These are phyloP conservation scores for Capitulum mitella DNA, from an alignment of 2,888 invertebrate genomes.

Conservation along the genomic window DNA sequence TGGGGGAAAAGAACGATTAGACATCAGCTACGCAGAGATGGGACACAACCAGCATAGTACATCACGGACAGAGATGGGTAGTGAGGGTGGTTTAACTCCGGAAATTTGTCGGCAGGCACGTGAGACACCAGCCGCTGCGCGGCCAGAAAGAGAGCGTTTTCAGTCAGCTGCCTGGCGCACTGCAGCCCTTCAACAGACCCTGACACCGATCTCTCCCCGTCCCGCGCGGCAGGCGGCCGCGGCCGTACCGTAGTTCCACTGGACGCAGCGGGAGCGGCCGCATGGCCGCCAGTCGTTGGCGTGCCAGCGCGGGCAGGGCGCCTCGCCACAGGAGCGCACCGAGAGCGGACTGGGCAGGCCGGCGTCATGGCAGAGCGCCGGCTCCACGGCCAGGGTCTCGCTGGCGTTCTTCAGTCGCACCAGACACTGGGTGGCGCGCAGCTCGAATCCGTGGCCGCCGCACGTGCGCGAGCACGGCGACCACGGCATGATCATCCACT, in stretches of 20 bases:
- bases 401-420: constrained; percentile 53
- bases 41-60: no score
- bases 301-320: constrained; percentile 66
- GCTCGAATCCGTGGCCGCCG: constrained; percentile 64
- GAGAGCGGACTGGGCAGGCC: constrained; percentile 55
- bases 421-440: constrained; percentile 64
- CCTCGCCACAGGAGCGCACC: constrained; percentile 57
- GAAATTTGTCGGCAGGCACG: no score
- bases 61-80: no score
- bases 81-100: no score
- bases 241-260: constrained; percentile 57
- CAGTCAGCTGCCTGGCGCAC: no score
- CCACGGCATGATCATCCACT: constrained; percentile 79
- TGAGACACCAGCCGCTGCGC: no score
- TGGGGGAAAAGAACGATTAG: no score
- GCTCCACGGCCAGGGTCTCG: constrained; percentile 56
- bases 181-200: no score
- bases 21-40: no score
- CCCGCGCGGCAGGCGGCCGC: no score
- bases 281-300: constrained; percentile 64
- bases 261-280: constrained; percentile 64
- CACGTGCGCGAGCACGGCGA: constrained; percentile 76
- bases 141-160: no score
- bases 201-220: no score
- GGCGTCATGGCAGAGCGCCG: constrained; percentile 61